Evolutionary conservation across 2,797 vertebrate species (phyloP).

Genomic region (Tadarida brasiliensis): DNA sequence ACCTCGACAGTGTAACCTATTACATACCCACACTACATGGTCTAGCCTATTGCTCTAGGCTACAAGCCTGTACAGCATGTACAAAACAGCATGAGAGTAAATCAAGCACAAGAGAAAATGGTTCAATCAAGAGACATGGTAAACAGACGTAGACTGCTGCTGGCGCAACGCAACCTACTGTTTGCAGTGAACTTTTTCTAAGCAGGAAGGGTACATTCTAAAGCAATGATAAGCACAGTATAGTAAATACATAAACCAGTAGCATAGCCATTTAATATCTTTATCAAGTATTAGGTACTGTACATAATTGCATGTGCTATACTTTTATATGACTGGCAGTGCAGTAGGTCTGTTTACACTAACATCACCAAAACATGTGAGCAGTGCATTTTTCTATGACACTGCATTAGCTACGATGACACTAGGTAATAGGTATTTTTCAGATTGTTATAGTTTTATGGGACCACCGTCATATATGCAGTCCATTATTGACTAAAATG

Average conservation of each 20-base stretch:
- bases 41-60: not conserved
- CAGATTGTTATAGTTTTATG: not conserved
- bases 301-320: not conserved
- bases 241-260: not conserved
- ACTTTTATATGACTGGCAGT: not conserved
- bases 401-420: not conserved
- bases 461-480: not conserved
- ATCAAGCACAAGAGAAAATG: not conserved
- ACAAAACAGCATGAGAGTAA: not conserved
- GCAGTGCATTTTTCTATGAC: not conserved
- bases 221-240: not conserved
- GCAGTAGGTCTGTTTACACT: not conserved
- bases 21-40: not conserved
- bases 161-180: not conserved
- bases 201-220: not conserved
- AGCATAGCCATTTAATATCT: not conserved
- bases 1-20: not conserved
- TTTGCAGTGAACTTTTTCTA: not conserved
- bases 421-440: not conserved
- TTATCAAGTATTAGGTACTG: not conserved
- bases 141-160: not conserved
- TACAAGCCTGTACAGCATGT: not conserved
- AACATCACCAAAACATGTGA: not conserved
- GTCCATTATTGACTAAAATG: not conserved
- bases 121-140: not conserved